Percentiles rank a stretch among this genome's conserved stretches.
Conservation (phyloP, 2,113 vertebrate species). For the Probosciger aterrimus region DNA sequence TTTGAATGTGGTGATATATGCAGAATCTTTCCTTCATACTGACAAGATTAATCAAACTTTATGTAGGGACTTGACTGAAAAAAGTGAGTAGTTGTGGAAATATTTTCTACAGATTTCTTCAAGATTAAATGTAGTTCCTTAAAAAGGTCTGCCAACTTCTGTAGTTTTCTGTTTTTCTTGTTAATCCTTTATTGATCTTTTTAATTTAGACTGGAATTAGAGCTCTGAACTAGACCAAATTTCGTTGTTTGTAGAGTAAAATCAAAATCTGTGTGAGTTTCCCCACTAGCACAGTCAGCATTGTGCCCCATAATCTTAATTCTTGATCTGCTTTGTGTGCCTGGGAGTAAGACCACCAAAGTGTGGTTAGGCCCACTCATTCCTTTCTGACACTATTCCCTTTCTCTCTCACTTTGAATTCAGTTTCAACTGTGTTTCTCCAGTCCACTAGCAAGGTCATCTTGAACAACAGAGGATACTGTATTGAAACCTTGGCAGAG, state of each 20-base stretch:
- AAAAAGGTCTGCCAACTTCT: neutral
- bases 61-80: neutral
- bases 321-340: fast-evolving
- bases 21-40: neutral
- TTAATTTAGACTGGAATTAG: neutral
- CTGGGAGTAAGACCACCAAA: neutral
- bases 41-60: neutral
- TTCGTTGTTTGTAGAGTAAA: neutral
- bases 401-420: neutral
- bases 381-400: neutral
- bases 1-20: neutral
- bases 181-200: neutral
- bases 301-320: neutral
- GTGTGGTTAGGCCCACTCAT: neutral
- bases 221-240: neutral
- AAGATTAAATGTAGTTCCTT: neutral
- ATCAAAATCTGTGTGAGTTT: neutral
- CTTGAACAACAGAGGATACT: neutral
- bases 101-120: neutral
- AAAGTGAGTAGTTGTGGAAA: neutral
- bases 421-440: neutral
- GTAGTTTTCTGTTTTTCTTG: neutral
- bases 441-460: neutral
- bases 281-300: neutral
- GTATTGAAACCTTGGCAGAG: neutral